Percentiles rank a stretch among this genome's conserved stretches.
These are phyloP conservation scores for Morelia viridis DNA, from an alignment of 2,797 vertebrate genomes.

Conservation along the genomic window DNA sequence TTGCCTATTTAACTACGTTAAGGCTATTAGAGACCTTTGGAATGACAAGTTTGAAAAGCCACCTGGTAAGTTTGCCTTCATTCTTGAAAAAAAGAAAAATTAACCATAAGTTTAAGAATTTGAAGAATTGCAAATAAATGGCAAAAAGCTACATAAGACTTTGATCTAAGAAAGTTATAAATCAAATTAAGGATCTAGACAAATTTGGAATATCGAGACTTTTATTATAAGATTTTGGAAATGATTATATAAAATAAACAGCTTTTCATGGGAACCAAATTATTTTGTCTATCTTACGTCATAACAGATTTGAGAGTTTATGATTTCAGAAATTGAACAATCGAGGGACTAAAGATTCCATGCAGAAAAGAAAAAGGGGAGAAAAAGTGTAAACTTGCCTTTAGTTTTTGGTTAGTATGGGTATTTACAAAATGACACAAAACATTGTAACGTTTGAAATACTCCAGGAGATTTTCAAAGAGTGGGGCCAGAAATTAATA, in stretches of 20 bases:
- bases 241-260: background rate
- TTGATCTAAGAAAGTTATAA: background rate
- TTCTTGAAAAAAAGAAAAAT: background rate
- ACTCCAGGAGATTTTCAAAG: background rate
- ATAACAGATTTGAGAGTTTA: background rate
- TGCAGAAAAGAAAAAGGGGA: background rate
- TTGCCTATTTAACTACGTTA: background rate
- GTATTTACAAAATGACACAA: background rate
- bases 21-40: background rate
- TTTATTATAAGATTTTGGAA: background rate
- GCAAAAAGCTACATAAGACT: background rate
- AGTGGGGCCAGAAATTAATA: background rate
- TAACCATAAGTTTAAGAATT: background rate
- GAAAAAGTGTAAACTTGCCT: background rate
- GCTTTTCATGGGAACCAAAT: background rate
- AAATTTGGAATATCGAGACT: background rate
- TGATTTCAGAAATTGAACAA: background rate
- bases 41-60: background rate
- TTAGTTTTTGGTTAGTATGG: background rate
- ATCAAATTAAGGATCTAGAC: background rate
- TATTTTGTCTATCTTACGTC: background rate
- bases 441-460: background rate
- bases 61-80: background rate
- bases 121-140: background rate
- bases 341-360: background rate